Base-by-base conservation (phyloP, 30 jellyfish, hydroid and myxozoan genomes). In the Catostylus mosaicus region DNA sequence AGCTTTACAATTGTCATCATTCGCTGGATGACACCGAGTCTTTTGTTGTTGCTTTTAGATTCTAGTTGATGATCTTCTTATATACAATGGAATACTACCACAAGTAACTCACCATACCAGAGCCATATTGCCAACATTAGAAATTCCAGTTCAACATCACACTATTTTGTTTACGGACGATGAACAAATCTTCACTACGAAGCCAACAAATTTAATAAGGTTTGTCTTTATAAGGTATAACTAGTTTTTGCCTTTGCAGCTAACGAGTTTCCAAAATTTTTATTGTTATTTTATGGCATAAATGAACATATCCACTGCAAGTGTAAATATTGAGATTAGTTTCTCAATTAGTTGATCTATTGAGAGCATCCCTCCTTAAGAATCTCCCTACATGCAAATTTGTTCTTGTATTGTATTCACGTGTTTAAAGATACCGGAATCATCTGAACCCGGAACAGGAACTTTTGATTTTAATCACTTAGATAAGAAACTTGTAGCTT, bases 61-160 rank as follows among this genome's bases (percentile, higher is more conserved):
- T 22, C 5, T 51, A 46, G 97, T 93, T 38, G 99, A 93, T 59
- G 99, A 93, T 47, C 95, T 93, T 29, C 90, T 93, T 7, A 97
- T 93, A 4, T 93, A 93, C 88, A 93, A 88, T 74, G 99, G 99
- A 0, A 83, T 87, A 5, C 76, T 93, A 54, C 99, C 99, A 3
- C 96, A 76, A 47, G 87, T 87, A 5, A 76, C 87, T 47, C 81
- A 74, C 50, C 91, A 74, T 27, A 43, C 96, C 3, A 92, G 96
- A 40, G 99, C 90, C 23, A 93, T 93, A 35, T 67, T 93, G 34
- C 99, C 99, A 22, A 75, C 90, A 10, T 20, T 93, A 24, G 91
- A 88, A n/a, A 46, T 75, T 48, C 97, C 99, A 16, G 84, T 93
- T 11, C 85, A 80, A 11, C 97, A 87, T 57, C 92, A 81, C 67